Evolutionary conservation across 2,797 vertebrate species (phyloP), one percentile per base, ranked within the genome.

Genomic region (Argyrosomus regius): DNA sequence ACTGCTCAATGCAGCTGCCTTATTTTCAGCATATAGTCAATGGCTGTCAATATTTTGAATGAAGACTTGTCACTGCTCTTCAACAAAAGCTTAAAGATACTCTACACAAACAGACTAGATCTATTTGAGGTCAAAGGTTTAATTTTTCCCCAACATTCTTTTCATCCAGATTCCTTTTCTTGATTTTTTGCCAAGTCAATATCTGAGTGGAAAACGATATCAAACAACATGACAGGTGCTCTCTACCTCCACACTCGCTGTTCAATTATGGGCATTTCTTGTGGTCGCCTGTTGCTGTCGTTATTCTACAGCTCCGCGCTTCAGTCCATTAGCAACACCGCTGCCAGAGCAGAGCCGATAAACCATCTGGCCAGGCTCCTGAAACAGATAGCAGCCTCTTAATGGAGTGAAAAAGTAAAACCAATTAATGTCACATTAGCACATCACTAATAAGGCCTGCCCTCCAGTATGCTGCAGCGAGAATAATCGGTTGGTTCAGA

Each of bases 341-440:
- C 79, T 81, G 82, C 84, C 80, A 63, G 89, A 82, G 86, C 81
- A 18, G 70, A 81, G 88, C 79, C 80, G 80, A 93, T 94, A 94
- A 94, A 94, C 90, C 93, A 93, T 94, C 93, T 94, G 91, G 91
- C 87, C 87, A n/a, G 78, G 84, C 86, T 90, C 87, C 87, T 83
- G 83, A 92, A 92, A 93, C 87, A 89, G 91, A 94, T 91, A 93
- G 89, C 84, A 78, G 89, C 85, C 87, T 93, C 87, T 92, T 94
- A 94, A 94, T 94, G 91, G 91, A 93, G 89, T 93, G 93, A 94
- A 94, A 92, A 94, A 91, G 86, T 92, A 92, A 93, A 94, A 93
- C 91, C 91, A 92, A 94, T 94, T 94, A 93, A 93, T 91, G 90
- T 93, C 92, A 92, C 92, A 94, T 95, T 94, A 94, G 90, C 90